Conservation (phyloP, 2,113 vertebrate species). For the Carassius gibelio region DNA sequence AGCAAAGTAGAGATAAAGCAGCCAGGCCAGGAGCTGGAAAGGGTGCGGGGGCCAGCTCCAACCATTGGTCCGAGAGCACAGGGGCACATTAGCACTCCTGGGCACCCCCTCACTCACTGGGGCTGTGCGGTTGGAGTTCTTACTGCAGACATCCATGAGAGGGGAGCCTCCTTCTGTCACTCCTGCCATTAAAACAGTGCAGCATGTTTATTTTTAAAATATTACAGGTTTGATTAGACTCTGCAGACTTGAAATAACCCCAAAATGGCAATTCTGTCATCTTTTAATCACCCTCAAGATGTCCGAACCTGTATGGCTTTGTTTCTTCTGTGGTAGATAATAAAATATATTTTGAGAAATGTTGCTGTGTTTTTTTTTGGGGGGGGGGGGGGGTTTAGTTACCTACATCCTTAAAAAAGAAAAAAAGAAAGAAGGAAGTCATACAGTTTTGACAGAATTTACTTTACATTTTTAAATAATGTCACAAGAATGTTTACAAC, state of each 20-base stretch:
- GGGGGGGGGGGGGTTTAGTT: no score
- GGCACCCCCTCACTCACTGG: constrained; percentile 70
- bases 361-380: no score
- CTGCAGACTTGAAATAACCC: neutral
- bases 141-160: constrained; percentile 88
- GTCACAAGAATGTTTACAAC: neutral
- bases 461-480: neutral
- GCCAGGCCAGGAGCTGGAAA: constrained; percentile 90
- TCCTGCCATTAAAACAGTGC: constrained; percentile 18
- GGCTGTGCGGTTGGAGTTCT: constrained; percentile 85
- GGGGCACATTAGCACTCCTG: constrained; percentile 67
- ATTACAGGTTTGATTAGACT: neutral
- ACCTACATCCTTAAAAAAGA: no score
- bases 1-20: constrained; percentile 87
- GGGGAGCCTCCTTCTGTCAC: neutral
- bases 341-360: no score
- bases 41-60: constrained; percentile 97
- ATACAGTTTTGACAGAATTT: no score
- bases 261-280: neutral
- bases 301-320: neutral
- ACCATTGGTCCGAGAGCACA: constrained; percentile 88
- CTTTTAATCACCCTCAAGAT: neutral
- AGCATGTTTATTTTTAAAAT: neutral
- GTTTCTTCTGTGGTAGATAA: neutral
- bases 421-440: no score